These are phyloP conservation scores for Gymnogyps californianus DNA, from an alignment of 2,113 vertebrate species.

Conservation along the genomic window DNA sequence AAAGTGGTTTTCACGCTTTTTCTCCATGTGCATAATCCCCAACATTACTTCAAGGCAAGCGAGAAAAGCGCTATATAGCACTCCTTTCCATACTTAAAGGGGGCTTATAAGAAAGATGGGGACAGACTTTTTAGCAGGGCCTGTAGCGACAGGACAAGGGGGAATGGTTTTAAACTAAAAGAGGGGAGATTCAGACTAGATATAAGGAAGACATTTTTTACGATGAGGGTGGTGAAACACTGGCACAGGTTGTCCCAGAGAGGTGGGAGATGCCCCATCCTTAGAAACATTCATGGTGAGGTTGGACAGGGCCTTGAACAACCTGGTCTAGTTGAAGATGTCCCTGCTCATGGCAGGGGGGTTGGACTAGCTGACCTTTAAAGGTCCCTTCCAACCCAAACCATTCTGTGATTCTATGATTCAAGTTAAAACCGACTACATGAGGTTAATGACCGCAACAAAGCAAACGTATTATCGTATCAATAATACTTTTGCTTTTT, in stretches of 20 bases:
- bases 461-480: background rate
- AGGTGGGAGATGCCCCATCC: background rate
- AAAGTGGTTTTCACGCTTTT: too few species aligned
- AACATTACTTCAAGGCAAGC: background rate
- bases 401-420: background rate
- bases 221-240: accelerated
- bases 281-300: background rate
- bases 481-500: background rate
- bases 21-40: too few species aligned
- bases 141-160: background rate
- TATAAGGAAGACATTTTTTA: background rate
- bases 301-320: too few species aligned
- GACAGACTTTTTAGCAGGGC: background rate
- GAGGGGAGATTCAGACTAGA: background rate
- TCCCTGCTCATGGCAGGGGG: too few species aligned
- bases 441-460: background rate
- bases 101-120: background rate
- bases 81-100: background rate
- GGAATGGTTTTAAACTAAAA: too few species aligned
- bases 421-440: background rate
- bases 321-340: too few species aligned
- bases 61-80: background rate
- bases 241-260: background rate
- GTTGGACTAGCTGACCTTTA: too few species aligned
- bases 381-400: background rate